These are phyloP conservation scores for Tethea ocularis DNA, from an alignment of 2,888 invertebrate genomes.

Conservation along the genomic window DNA sequence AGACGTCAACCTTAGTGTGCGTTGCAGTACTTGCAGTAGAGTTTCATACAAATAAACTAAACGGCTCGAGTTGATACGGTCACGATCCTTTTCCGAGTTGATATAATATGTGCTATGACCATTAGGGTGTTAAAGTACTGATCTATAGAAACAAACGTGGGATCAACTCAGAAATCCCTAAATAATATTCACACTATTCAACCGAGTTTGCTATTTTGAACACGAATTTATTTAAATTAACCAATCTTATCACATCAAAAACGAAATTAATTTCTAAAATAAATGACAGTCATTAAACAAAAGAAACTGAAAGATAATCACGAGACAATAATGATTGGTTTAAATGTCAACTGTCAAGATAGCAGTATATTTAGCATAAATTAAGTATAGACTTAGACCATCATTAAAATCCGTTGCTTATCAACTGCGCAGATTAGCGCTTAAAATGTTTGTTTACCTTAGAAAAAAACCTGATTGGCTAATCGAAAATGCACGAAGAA, in stretches of 20 bases:
- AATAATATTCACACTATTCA: no score
- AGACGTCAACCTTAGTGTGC: no score
- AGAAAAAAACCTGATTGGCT: slow-evolving; percentile 7
- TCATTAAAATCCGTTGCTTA: not conserved
- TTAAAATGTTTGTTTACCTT: not conserved
- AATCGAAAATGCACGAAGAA: slow-evolving; percentile 1
- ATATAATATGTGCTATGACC: no score
- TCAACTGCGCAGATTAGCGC: not conserved
- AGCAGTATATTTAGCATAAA: not conserved
- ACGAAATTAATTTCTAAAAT: not conserved
- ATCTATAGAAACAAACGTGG: no score
- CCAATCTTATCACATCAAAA: not conserved
- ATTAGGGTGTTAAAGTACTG: no score
- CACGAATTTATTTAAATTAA: no score
- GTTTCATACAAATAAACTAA: no score
- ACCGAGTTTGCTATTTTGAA: no score
- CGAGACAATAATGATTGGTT: not conserved
- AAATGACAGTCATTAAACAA: not conserved
- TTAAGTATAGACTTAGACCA: not conserved
- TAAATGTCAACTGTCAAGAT: slow-evolving; percentile 3
- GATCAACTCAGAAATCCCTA: no score
- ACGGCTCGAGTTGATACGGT: no score
- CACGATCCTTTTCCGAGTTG: no score
- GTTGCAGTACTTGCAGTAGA: no score
- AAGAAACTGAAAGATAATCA: not conserved